A percentile compares a stretch with the other conserved stretches of the same genome.
Evolutionary conservation across 2,797 vertebrate genomes (phyloP).

Genomic region (Poecilia velifera): DNA sequence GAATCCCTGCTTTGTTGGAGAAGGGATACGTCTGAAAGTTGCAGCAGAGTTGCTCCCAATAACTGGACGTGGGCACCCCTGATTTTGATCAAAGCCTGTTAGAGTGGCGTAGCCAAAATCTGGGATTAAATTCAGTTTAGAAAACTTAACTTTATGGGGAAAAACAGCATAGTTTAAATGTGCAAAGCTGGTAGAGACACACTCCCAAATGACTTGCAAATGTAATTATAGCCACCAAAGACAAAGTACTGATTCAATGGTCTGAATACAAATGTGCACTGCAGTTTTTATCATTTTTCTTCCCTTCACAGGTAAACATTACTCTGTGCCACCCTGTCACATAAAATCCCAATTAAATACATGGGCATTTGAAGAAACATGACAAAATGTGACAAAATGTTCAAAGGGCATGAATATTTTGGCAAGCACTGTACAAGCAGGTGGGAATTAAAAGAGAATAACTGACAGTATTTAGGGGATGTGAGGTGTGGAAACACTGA

Average conservation of each 20-base stretch:
- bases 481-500: background rate
- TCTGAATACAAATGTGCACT: background rate
- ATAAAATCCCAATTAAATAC: background rate
- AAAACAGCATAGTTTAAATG: background rate
- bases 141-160: background rate
- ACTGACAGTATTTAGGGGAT: background rate
- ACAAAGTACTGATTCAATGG: background rate
- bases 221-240: background rate
- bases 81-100: background rate
- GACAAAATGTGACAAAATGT: background rate
- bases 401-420: background rate
- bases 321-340: background rate
- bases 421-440: background rate
- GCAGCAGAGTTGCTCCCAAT: background rate
- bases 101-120: background rate
- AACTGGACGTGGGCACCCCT: background rate
- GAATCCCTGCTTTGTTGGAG: background rate
- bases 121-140: background rate
- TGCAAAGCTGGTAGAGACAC: background rate
- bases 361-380: background rate
- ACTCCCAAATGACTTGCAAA: background rate
- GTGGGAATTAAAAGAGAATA: background rate
- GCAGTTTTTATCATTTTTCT: background rate
- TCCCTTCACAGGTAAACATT: background rate
- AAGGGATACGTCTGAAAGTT: background rate